Base-by-base conservation (phyloP, 1,140 invertebrate species). In the Stratiolaelaps scimitus region DNA sequence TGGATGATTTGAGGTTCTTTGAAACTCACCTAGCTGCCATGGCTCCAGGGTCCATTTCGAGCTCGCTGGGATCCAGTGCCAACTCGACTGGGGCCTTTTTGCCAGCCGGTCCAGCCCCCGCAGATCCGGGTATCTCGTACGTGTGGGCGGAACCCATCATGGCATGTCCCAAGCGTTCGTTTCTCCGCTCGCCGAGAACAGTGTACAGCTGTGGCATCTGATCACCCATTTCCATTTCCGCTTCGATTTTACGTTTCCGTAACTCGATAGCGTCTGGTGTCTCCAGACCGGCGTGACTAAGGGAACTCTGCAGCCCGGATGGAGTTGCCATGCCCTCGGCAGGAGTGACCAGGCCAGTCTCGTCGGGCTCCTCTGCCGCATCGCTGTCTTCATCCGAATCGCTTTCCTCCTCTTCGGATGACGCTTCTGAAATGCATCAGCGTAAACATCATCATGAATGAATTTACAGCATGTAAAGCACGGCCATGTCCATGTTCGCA, bases 261-360 rank as follows among this genome's bases (percentile, higher is more conserved):
- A 99, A 78, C 76, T 99, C 95, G 74, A 99, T 98, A 64, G 91
- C 91, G 73, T 98, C 94, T 0, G 95, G 95, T 0, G 94, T 99
- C 78, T 98, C 94, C 72, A 97, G 81, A 64, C 95, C 95, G 53
- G 89, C 85, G 20, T 92, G 92, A 23, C 53, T 60, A 26, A 60
- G 26, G 65, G 98, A 86, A 47, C 91, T 94, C 30, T 89, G 86
- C 65, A 97, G 85, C 30, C 95, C 95, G 70, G 90, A 92, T 0
- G 95, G 95, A 26, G 94, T 98, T 1, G 89, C 86, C 43, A 98
- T 77, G 10, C 79, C 78, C 66, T 80, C 78, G 48, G 72, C 77
- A 0, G 95, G 95, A 20, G 94, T 98, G 1, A 89, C 86, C 43
- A 97, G 77, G 5, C 91, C 92, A 29, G 75, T 76, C 34, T 78